Conservation (phyloP, 2,888 invertebrate species). For the Machimus atricapillus region DNA sequence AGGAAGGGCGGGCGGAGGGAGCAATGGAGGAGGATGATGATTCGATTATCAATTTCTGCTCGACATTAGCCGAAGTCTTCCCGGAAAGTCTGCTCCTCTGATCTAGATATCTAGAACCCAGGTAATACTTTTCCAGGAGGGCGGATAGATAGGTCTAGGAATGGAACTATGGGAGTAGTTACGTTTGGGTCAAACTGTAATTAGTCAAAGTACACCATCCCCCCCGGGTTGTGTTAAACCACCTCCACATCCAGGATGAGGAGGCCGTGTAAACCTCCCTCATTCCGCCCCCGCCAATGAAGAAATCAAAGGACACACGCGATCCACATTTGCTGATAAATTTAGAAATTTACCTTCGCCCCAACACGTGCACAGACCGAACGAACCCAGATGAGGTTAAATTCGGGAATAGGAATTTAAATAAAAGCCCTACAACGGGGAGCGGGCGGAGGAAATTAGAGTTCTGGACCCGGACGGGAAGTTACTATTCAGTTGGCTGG, state of each 20-base stretch:
- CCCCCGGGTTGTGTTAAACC: not conserved
- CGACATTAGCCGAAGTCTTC: slow-evolving; percentile 1
- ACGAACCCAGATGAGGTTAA: not conserved
- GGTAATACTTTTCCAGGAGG: not conserved
- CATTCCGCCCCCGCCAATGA: not conserved
- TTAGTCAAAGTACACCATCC: not conserved
- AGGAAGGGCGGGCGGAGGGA: not conserved
- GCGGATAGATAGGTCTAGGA: not conserved
- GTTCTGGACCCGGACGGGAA: not conserved
- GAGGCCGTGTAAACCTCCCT: not conserved
- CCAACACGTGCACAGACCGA: not conserved
- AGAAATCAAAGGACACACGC: slow-evolving; percentile 25
- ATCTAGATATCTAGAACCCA: not conserved
- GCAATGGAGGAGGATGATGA: not conserved
- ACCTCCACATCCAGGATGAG: not conserved
- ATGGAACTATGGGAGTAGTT: not conserved
- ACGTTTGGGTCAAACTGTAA: slow-evolving; percentile 10
- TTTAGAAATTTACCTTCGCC: slow-evolving; percentile 12
- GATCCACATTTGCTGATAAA: slow-evolving; percentile 9
- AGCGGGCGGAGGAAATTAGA: not conserved
- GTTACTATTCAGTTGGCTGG: not conserved
- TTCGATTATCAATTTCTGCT: slow-evolving; percentile 14
- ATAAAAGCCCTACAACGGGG: not conserved
- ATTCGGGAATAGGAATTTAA: not conserved
- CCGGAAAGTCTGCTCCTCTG: not conserved